Evolutionary conservation across 2,113 vertebrate genomes (phyloP), one percentile per base, ranked within the genome.

Genomic region (Sphaerodactylus townsendi): DNA sequence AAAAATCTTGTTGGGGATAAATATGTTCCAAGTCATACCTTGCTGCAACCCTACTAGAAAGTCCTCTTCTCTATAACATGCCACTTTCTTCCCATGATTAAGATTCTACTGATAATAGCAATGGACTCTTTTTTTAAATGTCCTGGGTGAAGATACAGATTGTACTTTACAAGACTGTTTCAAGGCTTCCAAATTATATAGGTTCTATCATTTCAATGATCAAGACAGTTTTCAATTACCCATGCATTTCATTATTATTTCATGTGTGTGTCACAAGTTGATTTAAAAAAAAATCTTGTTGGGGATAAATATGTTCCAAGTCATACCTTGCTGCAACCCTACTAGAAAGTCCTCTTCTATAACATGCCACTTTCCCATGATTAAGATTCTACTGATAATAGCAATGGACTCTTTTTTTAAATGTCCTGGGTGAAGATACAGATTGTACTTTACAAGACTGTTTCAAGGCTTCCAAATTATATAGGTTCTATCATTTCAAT

Each of bases 141-240:
- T 94, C 94, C 92, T 96, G 95, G 96, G 95, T 96, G 96, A 96
- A 93, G 95, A 93, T 95, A 94, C 95, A 95, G 94, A 95, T 93
- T 95, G 91, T 70, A 2, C 92, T 95, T 96, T 28, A 28, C 59
- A 25, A 62, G n/a, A n/a, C n/a, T n/a, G n/a, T n/a, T 56, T 56
- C 23, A 28, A 91, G 85, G 87, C 76, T 72, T 90, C 85, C 86
- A 86, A 88, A 86, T 79, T 85, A 80, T 69, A 88, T 91, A 90
- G 66, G 84, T 89, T 88, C 89, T 88, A 84, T 77, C 30, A 72
- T 86, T 83, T 84, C 82, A n/a, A 88, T 89, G 87, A 94, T 92
- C 93, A 92, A 93, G 53, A 56, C 53, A 2, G 53, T 56, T 92
- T 91, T 94, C 93, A 91, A 91, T 93, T 92, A 94, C 92, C 90